Base-by-base conservation (phyloP, 2,113 vertebrate species). In the Mastomys natalensis region DNA sequence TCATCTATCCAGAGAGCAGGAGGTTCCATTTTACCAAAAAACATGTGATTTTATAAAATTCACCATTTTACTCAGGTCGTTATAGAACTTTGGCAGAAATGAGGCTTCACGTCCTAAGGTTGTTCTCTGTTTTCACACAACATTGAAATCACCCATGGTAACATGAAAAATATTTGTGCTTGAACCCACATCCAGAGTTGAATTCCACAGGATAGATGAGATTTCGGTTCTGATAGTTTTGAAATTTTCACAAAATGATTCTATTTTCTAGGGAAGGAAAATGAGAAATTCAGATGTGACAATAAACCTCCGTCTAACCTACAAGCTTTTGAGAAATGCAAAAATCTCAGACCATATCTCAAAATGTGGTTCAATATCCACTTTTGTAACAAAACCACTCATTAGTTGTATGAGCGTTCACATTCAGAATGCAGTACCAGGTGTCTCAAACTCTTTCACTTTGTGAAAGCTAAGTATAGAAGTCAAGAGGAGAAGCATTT, bases 21-120 rank as follows among this genome's bases (percentile, higher is more conserved):
- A 34, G 93, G 86, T 92, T 21, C 15, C 24, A 70, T 45, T 95
- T 78, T 72, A 4, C 29, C 48, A 10, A 1, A 51, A 58, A 87
- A 92, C 1, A 55, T 51, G 66, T 80, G 87, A 48, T 81, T 92
- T 95, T 82, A 78, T 40, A 58, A 93, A 90, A 43, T 45, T 13
- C 43, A 55, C 77, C 37, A 81, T 72, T 58, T 86, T 86, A 7
- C 31, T 55, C 60, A 77, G 31, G 31, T 62, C 19, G 10, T 43
- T 43, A 10, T 31, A 76, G 51, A 94, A 26, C 7, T 60, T 86
- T 31, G 82, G 85, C 10, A 77, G 53, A 87, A 95, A 94, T 53
- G 31, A 64, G 9, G 34, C 7, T 76, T 66, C 13, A 62, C 74
- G 16, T 55, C 24, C 26, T 11, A 64, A 4, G 68, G 13, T 4